phyloP scores from a whole-genome alignment of 2,888 invertebrate species.

The Timandra comae region DNA sequence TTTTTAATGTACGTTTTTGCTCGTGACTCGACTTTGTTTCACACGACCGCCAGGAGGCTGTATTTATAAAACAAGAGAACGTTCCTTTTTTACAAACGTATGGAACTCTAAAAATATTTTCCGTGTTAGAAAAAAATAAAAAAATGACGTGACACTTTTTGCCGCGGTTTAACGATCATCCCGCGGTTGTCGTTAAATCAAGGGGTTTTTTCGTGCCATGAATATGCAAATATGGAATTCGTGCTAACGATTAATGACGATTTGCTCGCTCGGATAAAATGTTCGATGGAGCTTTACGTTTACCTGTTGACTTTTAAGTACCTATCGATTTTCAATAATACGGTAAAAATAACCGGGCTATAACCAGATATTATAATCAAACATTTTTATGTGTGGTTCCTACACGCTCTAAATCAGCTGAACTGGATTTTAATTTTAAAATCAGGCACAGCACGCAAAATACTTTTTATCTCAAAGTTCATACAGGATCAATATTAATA shows the following conservation, averaged over 20 bases:
- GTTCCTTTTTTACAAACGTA: constrained; percentile 5
- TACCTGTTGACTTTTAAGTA: constrained; percentile 35
- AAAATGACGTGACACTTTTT: constrained; percentile 49
- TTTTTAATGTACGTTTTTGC: too few species aligned
- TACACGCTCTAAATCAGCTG: too few species aligned
- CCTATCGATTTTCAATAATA: too few species aligned
- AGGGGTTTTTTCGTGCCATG: constrained; percentile 46
- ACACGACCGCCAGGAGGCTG: too few species aligned
- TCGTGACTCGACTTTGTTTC: neutral
- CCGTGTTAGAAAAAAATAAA: constrained; percentile 34
- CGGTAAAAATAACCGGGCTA: too few species aligned
- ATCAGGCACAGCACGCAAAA: too few species aligned
- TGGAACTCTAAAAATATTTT: constrained; percentile 28
- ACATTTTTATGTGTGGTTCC: too few species aligned
- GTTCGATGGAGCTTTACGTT: constrained; percentile 28
- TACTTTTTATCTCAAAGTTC: too few species aligned
- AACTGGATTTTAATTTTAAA: too few species aligned
- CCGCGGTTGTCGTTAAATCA: constrained; percentile 49
- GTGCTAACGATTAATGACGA: constrained; percentile 45
- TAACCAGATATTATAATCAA: too few species aligned
- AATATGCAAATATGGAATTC: constrained; percentile 57
- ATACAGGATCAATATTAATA: too few species aligned
- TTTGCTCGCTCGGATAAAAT: constrained; percentile 40
- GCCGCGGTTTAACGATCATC: constrained; percentile 45
- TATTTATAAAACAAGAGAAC: constrained; percentile 1